Evolutionary conservation across 2,888 invertebrate species (phyloP).

Genomic region (Apamea sordens): DNA sequence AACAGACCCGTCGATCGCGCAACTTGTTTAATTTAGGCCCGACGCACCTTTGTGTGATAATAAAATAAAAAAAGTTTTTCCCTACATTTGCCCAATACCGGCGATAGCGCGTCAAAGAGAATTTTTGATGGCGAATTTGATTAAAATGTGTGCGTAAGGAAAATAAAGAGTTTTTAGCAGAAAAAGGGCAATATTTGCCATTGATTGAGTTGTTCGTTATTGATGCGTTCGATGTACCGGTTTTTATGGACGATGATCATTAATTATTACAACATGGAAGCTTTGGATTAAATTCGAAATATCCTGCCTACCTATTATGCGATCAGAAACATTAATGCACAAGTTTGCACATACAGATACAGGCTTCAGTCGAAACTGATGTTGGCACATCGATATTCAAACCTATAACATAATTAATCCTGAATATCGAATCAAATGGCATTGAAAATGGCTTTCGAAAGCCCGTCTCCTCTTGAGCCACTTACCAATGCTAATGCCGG

Average conservation of each 20-base stretch:
- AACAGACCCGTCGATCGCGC: conserved; percentile 61
- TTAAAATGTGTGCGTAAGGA: conserved; percentile 64
- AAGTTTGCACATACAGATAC: conserved; percentile 3
- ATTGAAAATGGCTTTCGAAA: conserved; percentile 80
- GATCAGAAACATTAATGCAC: not conserved
- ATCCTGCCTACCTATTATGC: not conserved
- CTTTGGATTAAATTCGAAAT: not conserved
- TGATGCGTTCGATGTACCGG: not conserved
- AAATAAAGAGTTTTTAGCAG: conserved; percentile 58
- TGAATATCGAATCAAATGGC: conserved; percentile 80
- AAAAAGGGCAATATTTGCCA: conserved; percentile 49
- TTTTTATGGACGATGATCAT: not conserved
- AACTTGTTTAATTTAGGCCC: conserved; percentile 81
- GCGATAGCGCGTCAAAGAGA: conserved; percentile 73
- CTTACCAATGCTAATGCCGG: conserved; percentile 83
- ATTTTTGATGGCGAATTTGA: conserved; percentile 68
- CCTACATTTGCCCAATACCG: conserved; percentile 72
- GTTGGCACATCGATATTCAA: conserved; percentile 65
- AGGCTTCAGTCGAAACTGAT: conserved; percentile 26
- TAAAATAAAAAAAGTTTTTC: conserved; percentile 77
- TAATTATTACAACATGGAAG: not conserved
- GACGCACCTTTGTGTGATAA: conserved; percentile 80
- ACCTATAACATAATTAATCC: conserved; percentile 71
- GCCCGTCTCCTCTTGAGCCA: conserved; percentile 76
- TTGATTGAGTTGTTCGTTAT: conserved; percentile 25